Evolutionary conservation across 1,140 invertebrate species (phyloP).

Genomic region (Drosophila tristis): DNA sequence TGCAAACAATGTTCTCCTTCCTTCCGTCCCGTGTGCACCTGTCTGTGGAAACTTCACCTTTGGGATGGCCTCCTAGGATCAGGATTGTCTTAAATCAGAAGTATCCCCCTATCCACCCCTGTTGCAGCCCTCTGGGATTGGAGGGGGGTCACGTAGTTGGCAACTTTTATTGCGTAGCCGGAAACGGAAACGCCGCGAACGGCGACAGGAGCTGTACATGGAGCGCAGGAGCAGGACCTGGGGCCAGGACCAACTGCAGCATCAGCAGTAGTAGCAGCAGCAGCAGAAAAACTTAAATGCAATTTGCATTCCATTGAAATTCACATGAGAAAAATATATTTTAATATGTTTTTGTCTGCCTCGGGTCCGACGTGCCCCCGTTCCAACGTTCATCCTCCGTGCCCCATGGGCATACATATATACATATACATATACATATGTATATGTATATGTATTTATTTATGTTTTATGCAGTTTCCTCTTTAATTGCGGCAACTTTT

Average conservation of each 20-base stretch:
- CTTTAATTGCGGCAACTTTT: slow-evolving; percentile 32
- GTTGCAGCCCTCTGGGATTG: background rate
- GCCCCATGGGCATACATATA: background rate
- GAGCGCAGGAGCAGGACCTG: slow-evolving; percentile 1
- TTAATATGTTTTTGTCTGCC: slow-evolving; percentile 26
- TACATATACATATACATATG: background rate
- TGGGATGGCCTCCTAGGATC: slow-evolving; percentile 20
- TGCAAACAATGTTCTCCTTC: slow-evolving; percentile 46
- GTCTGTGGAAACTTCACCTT: slow-evolving; percentile 31
- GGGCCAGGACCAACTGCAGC: slow-evolving; percentile 17
- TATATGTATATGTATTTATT: background rate
- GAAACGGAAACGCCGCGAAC: slow-evolving; percentile 60
- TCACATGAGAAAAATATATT: slow-evolving; percentile 52
- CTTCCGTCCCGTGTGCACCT: slow-evolving; percentile 15
- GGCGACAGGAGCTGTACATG: background rate
- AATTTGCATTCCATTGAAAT: slow-evolving; percentile 76
- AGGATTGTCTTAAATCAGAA: slow-evolving; percentile 64
- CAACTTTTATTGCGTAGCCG: slow-evolving; percentile 67
- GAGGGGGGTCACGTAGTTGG: slow-evolving; percentile 60
- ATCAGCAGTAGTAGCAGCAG: slow-evolving; percentile 4
- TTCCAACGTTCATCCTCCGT: too few species aligned
- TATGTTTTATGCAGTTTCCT: slow-evolving; percentile 8
- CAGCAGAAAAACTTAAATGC: slow-evolving; percentile 56
- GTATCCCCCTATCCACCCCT: slow-evolving; percentile 4
- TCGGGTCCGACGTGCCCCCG: too few species aligned